Conservation (phyloP, 2,113 vertebrate genomes). For the Amphilophus citrinellus region DNA sequence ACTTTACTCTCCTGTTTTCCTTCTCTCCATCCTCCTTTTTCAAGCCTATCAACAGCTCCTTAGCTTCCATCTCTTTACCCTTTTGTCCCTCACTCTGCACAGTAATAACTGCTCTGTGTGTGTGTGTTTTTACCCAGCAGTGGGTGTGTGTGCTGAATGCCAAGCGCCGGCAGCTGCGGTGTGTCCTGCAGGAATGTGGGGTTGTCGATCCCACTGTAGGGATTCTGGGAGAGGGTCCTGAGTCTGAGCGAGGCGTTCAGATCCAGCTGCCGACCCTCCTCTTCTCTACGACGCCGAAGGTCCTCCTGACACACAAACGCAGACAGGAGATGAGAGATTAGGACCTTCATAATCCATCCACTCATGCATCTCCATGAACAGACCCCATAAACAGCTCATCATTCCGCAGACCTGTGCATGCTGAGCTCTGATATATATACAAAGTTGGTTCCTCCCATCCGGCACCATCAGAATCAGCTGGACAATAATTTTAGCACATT, state of each 20-base stretch:
- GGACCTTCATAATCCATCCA: no score
- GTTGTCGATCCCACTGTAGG: constrained; percentile 98
- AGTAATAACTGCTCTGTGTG: not conserved
- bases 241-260: constrained; percentile 96
- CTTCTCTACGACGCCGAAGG: constrained; percentile 91
- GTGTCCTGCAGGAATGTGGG: constrained; percentile 93
- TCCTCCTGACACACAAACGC: constrained; percentile 82
- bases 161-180: constrained; percentile 23
- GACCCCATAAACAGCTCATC: not conserved
- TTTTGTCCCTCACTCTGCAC: not conserved
- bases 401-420: no score
- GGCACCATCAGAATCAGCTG: no score
- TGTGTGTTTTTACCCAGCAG: constrained; percentile 59
- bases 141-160: constrained; percentile 54
- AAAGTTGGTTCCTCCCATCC: no score
- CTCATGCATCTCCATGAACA: not conserved
- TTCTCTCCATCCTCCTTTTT: not conserved
- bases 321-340: not conserved
- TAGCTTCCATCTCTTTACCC: not conserved
- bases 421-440: not conserved
- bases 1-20: not conserved
- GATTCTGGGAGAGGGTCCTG: constrained; percentile 95
- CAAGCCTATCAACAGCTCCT: not conserved
- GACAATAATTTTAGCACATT: no score
- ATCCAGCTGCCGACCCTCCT: constrained; percentile 91